Conservation (phyloP, 2,113 vertebrate genomes). For the Pseudorectes ferrugineus region DNA sequence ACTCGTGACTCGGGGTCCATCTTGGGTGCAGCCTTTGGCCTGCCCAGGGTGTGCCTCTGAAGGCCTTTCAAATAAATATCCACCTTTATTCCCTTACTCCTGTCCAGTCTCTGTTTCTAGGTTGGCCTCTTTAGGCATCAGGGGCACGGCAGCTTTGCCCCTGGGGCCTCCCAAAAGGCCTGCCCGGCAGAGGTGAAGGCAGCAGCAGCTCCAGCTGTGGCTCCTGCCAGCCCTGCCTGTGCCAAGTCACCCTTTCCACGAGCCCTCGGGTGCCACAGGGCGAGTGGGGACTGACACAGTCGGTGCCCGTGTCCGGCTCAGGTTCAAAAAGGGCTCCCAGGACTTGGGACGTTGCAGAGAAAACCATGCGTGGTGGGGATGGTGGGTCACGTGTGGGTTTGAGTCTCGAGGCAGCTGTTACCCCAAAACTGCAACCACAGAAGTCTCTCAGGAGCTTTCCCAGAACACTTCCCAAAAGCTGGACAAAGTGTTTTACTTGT, state of each 20-base stretch:
- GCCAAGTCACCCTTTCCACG: fast-evolving
- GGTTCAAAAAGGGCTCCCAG: neutral
- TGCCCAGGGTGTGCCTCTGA: no score
- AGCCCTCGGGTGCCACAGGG: neutral
- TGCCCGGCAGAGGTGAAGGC: neutral
- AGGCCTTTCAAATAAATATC: no score
- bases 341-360: fast-evolving
- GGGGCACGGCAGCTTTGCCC: neutral
- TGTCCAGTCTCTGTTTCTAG: no score
- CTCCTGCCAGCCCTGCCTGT: neutral
- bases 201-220: neutral
- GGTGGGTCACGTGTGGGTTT: neutral
- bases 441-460: neutral
- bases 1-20: no score
- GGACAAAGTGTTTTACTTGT: neutral
- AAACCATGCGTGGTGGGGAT: neutral
- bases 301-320: fast-evolving
- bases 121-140: no score
- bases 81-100: no score
- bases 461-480: neutral
- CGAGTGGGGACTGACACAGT: fast-evolving
- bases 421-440: neutral
- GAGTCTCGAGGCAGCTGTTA: neutral
- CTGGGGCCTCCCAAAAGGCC: neutral
- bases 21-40: no score